A percentile compares a stretch with the other conserved stretches of the same genome.
Conservation (phyloP, 2,888 invertebrate species). For the Netelia virgata region DNA sequence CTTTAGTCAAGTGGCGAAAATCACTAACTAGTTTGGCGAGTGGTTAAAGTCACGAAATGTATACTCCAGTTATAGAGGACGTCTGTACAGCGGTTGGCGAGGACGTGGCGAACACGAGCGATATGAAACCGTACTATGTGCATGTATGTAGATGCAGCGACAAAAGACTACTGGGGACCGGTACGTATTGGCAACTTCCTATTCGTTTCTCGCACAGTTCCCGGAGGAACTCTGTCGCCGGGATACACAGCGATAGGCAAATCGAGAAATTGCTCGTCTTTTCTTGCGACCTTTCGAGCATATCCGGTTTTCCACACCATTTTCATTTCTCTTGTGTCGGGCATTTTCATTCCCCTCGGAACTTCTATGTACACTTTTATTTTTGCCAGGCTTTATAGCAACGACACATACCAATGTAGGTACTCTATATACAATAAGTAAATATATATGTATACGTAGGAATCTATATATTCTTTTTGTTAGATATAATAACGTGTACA, state of each 20-base stretch:
- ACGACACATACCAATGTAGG: neutral
- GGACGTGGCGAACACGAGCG: too few relatives aligned
- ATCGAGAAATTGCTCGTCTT: constrained; percentile 61
- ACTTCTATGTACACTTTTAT: constrained; percentile 25
- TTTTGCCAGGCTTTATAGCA: neutral
- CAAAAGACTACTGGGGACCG: constrained; percentile 1
- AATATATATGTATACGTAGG: neutral
- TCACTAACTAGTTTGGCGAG: too few relatives aligned
- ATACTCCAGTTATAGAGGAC: too few relatives aligned
- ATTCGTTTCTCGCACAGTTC: constrained; percentile 50
- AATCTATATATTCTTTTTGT: too few relatives aligned
- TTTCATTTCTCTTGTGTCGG: constrained; percentile 40
- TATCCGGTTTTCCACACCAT: constrained; percentile 53
- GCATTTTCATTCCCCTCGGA: constrained; percentile 39
- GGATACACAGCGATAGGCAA: constrained; percentile 51
- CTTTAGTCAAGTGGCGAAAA: too few relatives aligned
- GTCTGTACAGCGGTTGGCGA: too few relatives aligned
- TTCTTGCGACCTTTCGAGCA: constrained; percentile 13
- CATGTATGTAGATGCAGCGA: constrained; percentile 8
- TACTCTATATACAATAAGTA: neutral
- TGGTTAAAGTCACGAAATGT: too few relatives aligned
- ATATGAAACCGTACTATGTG: too few relatives aligned
- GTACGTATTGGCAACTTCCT: constrained; percentile 60
- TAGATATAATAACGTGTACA: too few relatives aligned
- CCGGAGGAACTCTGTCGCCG: constrained; percentile 56